Base-by-base conservation (phyloP, 2,113 vertebrate species). In the Anhinga rufa region DNA sequence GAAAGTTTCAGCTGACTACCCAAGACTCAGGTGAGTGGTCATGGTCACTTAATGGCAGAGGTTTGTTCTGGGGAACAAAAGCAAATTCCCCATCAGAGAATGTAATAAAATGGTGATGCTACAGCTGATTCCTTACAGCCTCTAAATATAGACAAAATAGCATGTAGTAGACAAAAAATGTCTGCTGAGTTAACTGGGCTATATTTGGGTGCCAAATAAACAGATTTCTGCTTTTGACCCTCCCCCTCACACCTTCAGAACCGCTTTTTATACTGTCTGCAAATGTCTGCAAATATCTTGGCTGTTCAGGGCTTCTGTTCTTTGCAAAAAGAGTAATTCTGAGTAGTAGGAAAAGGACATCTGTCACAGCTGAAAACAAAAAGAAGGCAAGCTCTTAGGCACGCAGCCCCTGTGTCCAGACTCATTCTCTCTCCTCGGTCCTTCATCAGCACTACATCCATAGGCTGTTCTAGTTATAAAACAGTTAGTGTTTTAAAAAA, bases 141-240 rank as follows among this genome's bases (percentile, higher is more conserved):
- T 96, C 84, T 91, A 95, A 96, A 92, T 61, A 42, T 89, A 89
- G 86, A 80, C 61, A 70, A 80, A 97, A 92, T 82, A 88, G 89
- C 82, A 72, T 51, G 77, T 82, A 93, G 92, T 89, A 81, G 86
- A 82, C 94, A 64, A 80, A 87, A 95, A 89, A 88, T 66, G 79
- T 94, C 95, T 94, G 93, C 91, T 92, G 83, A 95, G 77, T 92
- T 83, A 85, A 93, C 86, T 71, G 57, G 81, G 80, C 74, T 97
- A 91, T 93, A 92, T 92, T 96, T 90, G 93, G 95, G 84, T 87
- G 76, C 81, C 62, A 95, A 66, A 93, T 66, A 91, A 91, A 93
- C 79, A 96, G 81, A 92, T 92, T 93, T 84, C 70, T 95, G 94
- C 78, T 69, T 84, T 65, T 85, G 94, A 82, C 96, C 62, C 82